Evolutionary conservation across 1,140 invertebrate species (phyloP).

Genomic region (Stenopsyche tienmushanensis): DNA sequence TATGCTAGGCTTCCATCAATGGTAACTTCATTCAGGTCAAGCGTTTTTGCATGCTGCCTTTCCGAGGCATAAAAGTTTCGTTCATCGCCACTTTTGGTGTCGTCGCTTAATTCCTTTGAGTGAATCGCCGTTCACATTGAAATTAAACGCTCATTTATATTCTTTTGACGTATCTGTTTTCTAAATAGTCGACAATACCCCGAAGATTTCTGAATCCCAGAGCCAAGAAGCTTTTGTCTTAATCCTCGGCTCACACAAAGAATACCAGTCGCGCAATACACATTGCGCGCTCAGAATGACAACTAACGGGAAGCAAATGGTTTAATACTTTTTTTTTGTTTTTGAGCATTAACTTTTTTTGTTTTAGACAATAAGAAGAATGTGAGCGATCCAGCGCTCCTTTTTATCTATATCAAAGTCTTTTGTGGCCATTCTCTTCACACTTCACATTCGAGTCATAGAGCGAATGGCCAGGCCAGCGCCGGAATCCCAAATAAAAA

Average conservation of each 20-base stretch:
- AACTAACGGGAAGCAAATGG: conserved; percentile 18
- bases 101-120: no score
- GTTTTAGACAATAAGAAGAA: conserved; percentile 22
- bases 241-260: no score
- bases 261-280: no score
- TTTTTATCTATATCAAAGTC: conserved; percentile 24
- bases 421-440: conserved; percentile 20
- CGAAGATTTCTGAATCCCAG: no score
- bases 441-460: conserved; percentile 18
- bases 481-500: conserved; percentile 21
- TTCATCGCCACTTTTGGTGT: no score
- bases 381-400: conserved; percentile 13
- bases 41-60: background rate
- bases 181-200: background rate
- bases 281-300: conserved; percentile 7
- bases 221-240: background rate
- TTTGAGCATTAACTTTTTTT: conserved; percentile 18
- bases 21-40: background rate
- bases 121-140: no score
- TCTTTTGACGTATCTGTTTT: background rate
- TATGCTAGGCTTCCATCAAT: background rate
- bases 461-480: no score
- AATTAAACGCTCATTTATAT: conserved; percentile 8
- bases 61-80: no score
- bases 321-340: conserved; percentile 16